Conservation (phyloP, 2,888 invertebrate genomes). For the Cremastobaeus sp. region DNA sequence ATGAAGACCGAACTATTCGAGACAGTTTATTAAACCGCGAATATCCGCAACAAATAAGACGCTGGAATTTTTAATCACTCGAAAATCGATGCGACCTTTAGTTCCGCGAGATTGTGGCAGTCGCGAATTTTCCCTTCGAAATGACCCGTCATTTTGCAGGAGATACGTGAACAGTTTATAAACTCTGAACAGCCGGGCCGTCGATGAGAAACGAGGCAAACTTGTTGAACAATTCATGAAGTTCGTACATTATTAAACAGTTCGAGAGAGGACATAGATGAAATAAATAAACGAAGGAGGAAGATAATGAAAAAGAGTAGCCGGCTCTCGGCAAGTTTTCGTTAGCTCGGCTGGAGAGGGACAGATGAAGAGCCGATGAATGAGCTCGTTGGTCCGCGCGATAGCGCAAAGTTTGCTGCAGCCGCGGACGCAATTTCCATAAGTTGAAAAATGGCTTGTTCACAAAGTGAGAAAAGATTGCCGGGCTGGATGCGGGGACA, state of each 20-base stretch:
- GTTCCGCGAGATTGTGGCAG: too few species aligned
- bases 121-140: too few species aligned
- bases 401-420: conserved; percentile 60
- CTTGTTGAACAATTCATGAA: neutral
- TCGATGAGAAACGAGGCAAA: neutral
- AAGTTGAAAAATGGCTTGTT: conserved; percentile 74
- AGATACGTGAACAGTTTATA: neutral
- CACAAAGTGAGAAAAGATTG: conserved; percentile 74
- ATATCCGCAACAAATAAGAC: too few species aligned
- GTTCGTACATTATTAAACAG: conserved; percentile 8
- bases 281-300: conserved; percentile 39
- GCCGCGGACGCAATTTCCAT: conserved; percentile 72
- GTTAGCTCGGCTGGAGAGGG: conserved; percentile 43
- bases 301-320: conserved; percentile 48
- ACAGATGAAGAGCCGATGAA: conserved; percentile 54
- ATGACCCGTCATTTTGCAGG: too few species aligned
- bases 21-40: too few species aligned
- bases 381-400: conserved; percentile 55
- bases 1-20: too few species aligned
- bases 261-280: conserved; percentile 2
- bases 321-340: conserved; percentile 23
- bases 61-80: too few species aligned
- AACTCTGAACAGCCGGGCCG: neutral
- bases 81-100: too few species aligned
- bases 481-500: conserved; percentile 54